Conservation (phyloP, 2,888 invertebrate species). For the Chesias legatella region DNA sequence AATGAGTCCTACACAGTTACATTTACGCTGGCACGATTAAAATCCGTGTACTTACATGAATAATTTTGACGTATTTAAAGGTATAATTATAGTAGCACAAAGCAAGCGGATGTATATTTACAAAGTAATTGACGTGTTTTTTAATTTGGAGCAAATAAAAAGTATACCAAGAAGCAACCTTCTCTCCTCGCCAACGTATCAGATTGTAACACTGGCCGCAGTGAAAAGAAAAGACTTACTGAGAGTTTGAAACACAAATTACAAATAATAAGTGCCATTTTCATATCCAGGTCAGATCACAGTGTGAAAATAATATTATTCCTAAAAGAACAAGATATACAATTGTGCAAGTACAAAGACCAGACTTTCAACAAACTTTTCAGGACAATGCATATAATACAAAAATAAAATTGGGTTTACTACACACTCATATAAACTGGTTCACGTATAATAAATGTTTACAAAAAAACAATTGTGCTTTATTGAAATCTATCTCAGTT, state of each 20-base stretch:
- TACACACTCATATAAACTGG: too few species aligned
- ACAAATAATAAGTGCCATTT: background rate
- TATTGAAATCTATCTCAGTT: slow-evolving; percentile 39
- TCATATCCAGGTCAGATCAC: too few species aligned
- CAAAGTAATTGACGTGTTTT: slow-evolving; percentile 30
- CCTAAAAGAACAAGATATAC: too few species aligned
- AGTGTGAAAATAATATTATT: too few species aligned
- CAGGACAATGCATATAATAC: too few species aligned
- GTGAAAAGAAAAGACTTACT: slow-evolving; percentile 21
- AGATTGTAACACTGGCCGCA: slow-evolving; percentile 21
- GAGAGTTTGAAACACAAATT: slow-evolving; percentile 4
- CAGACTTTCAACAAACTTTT: too few species aligned
- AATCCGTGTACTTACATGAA: slow-evolving; percentile 20
- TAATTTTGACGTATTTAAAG: slow-evolving; percentile 25
- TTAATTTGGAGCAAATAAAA: slow-evolving; percentile 40
- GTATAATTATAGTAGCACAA: slow-evolving; percentile 27
- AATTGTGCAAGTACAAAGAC: too few species aligned
- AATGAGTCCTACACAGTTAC: slow-evolving; percentile 18
- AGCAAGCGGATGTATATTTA: slow-evolving; percentile 35
- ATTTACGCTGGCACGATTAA: slow-evolving; percentile 14
- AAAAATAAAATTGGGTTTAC: too few species aligned
- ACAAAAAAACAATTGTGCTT: slow-evolving; percentile 46
- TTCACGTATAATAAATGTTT: slow-evolving; percentile 19
- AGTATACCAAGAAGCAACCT: slow-evolving; percentile 28
- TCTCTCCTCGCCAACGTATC: slow-evolving; percentile 23